phyloP scores from a whole-genome alignment of 1,140 invertebrate genomes.

The Camponotus vicinus region DNA sequence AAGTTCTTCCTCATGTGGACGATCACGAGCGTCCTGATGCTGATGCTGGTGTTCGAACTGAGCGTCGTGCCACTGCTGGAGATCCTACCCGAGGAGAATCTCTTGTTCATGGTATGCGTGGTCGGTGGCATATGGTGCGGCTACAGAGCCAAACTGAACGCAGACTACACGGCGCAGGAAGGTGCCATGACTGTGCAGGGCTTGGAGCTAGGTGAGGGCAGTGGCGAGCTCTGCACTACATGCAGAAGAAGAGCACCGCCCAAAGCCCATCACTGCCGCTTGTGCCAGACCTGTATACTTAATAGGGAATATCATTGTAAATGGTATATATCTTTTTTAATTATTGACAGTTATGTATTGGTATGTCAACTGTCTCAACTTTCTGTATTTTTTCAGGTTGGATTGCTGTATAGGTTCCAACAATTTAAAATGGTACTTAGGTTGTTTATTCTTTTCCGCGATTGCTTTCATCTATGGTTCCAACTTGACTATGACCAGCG shows the following conservation, averaged over 20 bases:
- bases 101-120: slow-evolving; percentile 88
- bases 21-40: slow-evolving; percentile 87
- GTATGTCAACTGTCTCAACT: neutral
- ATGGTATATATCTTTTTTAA: slow-evolving; percentile 76
- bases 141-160: slow-evolving; percentile 87
- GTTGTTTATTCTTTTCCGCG: slow-evolving; percentile 88
- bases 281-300: slow-evolving; percentile 83
- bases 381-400: slow-evolving; percentile 86
- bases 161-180: slow-evolving; percentile 81
- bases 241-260: slow-evolving; percentile 81
- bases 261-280: slow-evolving; percentile 81
- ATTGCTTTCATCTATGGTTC: slow-evolving; percentile 89
- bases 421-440: slow-evolving; percentile 89
- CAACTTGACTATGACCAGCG: slow-evolving; percentile 90
- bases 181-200: slow-evolving; percentile 66
- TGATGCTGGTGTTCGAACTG: slow-evolving; percentile 90
- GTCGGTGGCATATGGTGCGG: slow-evolving; percentile 87
- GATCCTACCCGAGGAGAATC: slow-evolving; percentile 90
- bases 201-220: slow-evolving; percentile 82
- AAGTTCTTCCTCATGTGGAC: slow-evolving; percentile 91
- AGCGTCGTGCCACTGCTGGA: slow-evolving; percentile 88
- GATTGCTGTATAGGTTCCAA: slow-evolving; percentile 90
- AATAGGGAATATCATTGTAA: slow-evolving; percentile 84
- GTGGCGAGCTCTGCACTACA: slow-evolving; percentile 81
- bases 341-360: neutral